Conservation (phyloP, 2,888 invertebrate species). For the Cheilosia urbana region DNA sequence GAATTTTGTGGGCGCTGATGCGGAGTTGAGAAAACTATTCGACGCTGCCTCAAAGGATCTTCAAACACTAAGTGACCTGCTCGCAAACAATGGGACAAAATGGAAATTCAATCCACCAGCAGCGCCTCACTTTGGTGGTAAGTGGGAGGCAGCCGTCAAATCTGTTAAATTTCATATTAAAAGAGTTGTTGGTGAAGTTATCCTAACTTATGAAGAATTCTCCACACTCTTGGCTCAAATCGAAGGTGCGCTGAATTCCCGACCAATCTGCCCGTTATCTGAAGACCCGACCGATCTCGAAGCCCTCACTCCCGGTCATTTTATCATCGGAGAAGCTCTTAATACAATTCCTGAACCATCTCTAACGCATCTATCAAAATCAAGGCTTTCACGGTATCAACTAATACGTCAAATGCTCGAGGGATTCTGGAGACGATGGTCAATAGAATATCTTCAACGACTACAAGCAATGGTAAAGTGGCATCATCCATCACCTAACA, state of each 20-base stretch:
- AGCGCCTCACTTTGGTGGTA: conserved; percentile 47
- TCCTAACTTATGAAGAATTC: conserved; percentile 46
- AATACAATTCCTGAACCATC: conserved; percentile 3
- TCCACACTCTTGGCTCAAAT: conserved; percentile 65
- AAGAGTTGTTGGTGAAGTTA: conserved; percentile 23
- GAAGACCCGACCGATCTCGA: conserved; percentile 73
- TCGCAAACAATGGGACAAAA: conserved; percentile 45
- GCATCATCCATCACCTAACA: background rate
- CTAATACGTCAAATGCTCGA: conserved; percentile 10
- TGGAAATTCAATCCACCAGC: conserved; percentile 78
- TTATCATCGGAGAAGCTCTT: conserved; percentile 15
- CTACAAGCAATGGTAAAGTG: conserved; percentile 15
- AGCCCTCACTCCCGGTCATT: conserved; percentile 69
- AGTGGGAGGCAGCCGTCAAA: conserved; percentile 40
- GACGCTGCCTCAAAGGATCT: conserved; percentile 18
- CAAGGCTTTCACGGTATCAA: conserved; percentile 11
- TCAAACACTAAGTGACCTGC: conserved; percentile 2
- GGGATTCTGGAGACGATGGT: conserved; percentile 35
- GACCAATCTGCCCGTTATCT: conserved; percentile 44
- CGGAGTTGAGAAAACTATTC: conserved; percentile 15
- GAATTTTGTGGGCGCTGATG: conserved; percentile 78
- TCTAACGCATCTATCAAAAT: background rate
- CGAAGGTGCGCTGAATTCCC: conserved; percentile 74
- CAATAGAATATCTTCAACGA: conserved; percentile 17
- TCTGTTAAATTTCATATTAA: conserved; percentile 48